phyloP scores from a whole-genome alignment of 2,888 invertebrate genomes.

The Scaptomyza tumidula region DNA sequence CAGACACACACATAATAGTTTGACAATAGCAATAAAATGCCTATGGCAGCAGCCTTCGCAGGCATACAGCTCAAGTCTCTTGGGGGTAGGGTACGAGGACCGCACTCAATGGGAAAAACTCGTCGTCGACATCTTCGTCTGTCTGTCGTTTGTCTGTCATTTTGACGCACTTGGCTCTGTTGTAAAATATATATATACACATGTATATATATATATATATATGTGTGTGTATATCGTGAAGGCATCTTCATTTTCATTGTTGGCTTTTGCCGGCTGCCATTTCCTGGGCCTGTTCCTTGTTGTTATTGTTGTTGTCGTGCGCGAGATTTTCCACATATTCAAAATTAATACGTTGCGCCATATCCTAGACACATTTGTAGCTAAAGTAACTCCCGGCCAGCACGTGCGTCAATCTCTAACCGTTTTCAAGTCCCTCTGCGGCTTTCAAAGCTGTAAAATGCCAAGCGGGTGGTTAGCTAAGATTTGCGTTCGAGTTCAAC shows the following conservation, averaged over 20 bases:
- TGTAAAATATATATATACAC: background rate
- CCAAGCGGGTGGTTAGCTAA: slow-evolving; percentile 56
- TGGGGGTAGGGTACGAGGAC: slow-evolving; percentile 3
- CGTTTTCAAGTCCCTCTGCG: slow-evolving; percentile 52
- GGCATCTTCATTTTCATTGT: slow-evolving; percentile 75
- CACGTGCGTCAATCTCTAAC: slow-evolving; percentile 52
- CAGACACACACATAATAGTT: slow-evolving; percentile 69
- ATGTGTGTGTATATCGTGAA: slow-evolving; percentile 46
- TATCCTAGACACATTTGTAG: slow-evolving; percentile 79
- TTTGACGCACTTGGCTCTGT: slow-evolving; percentile 70
- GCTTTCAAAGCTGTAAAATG: slow-evolving; percentile 68
- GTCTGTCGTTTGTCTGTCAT: slow-evolving; percentile 12
- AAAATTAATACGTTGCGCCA: slow-evolving; percentile 79
- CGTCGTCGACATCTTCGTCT: slow-evolving; percentile 2
- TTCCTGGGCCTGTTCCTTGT: slow-evolving; percentile 49
- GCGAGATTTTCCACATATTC: slow-evolving; percentile 81
- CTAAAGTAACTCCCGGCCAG: slow-evolving; percentile 42
- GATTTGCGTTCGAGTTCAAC: slow-evolving; percentile 38
- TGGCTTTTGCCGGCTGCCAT: slow-evolving; percentile 53
- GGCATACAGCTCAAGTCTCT: slow-evolving; percentile 1
- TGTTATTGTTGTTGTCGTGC: slow-evolving; percentile 48
- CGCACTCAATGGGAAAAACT: slow-evolving; percentile 33
- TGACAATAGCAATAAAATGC: slow-evolving; percentile 80
- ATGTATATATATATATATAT: background rate
- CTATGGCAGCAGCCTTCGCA: slow-evolving; percentile 54